These are phyloP conservation scores for Hiodon tergisus DNA, from an alignment of 2,113 vertebrate genomes.

Conservation along the genomic window DNA sequence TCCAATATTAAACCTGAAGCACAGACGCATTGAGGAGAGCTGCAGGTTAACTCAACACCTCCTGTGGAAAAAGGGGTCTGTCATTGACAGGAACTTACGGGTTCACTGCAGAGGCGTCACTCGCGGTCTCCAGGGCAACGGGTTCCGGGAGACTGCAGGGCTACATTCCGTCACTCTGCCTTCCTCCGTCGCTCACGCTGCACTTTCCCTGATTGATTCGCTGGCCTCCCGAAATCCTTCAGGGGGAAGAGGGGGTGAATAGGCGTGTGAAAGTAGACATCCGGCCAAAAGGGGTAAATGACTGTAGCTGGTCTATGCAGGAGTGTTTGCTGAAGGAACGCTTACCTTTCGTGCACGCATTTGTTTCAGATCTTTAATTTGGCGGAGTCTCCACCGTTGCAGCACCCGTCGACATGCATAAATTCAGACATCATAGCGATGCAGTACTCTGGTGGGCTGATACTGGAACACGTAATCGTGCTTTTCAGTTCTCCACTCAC, in stretches of 20 bases:
- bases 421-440: too few relatives aligned
- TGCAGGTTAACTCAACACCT: too few relatives aligned
- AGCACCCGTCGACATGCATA: too few relatives aligned
- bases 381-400: too few relatives aligned
- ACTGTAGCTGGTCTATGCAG: neutral
- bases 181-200: slow-evolving; percentile 37
- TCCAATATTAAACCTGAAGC: too few relatives aligned
- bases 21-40: too few relatives aligned
- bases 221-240: slow-evolving; percentile 13
- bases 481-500: too few relatives aligned
- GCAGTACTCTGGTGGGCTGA: too few relatives aligned
- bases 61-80: neutral
- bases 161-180: neutral
- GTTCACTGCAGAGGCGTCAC: slow-evolving; percentile 25
- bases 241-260: neutral
- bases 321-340: neutral
- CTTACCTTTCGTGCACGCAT: neutral
- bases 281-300: neutral
- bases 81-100: neutral
- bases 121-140: slow-evolving; percentile 44
- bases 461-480: too few relatives aligned
- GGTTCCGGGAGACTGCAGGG: slow-evolving; percentile 36
- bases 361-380: neutral
- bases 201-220: slow-evolving; percentile 37
- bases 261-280: neutral